Base-by-base conservation (phyloP, 2,888 invertebrate genomes). In the Uropetala carovei region DNA sequence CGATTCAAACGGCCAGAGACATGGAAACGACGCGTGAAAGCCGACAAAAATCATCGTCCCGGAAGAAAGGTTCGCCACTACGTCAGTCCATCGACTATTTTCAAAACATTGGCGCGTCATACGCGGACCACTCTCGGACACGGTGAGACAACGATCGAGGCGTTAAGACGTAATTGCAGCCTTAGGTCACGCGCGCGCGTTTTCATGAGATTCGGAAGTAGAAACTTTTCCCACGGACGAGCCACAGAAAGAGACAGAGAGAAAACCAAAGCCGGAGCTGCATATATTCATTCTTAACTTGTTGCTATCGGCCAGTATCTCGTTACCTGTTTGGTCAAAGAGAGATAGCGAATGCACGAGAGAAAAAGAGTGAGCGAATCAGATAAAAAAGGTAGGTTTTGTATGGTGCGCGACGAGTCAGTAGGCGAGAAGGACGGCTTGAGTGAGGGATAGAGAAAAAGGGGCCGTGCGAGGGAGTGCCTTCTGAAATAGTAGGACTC, bases 201-300 rank as follows among this genome's bases (percentile, higher is more conserved):
- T 13, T 22, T 22, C 75, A 75, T 75, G 27, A 68, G 27, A 75
- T 43, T 43, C 22, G 75, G 75, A n/a, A 75, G 27, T 22, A 10
- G 11, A 75, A 75, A 0, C 22, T 30, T 13, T 43, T 43, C 9
- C 89, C 68, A 11, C 13, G 5, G 16, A 60, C 27, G 18, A 60
- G 64, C 60, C 22, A 57, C 16, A 82, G 22, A 82, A 7, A 43
- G 82, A 82, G 18, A 30, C 16, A 60, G 59, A 59, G 58, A 86
- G 86, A 86, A 60, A 58, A 82, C 30, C 43, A 43, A 83, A 56
- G 30, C 43, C 30, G n/a, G 89, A 60, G 64, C 64, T 89, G 89
- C 89, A 89, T 89, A 89, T 89, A 89, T 89, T 89, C 89, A 89
- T 89, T 89, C 89, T 89, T 89, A 89, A 89, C 89, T 89, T 89